Evolutionary conservation across 2,888 invertebrate genomes (phyloP).

Genomic region (Parelbella ahira): DNA sequence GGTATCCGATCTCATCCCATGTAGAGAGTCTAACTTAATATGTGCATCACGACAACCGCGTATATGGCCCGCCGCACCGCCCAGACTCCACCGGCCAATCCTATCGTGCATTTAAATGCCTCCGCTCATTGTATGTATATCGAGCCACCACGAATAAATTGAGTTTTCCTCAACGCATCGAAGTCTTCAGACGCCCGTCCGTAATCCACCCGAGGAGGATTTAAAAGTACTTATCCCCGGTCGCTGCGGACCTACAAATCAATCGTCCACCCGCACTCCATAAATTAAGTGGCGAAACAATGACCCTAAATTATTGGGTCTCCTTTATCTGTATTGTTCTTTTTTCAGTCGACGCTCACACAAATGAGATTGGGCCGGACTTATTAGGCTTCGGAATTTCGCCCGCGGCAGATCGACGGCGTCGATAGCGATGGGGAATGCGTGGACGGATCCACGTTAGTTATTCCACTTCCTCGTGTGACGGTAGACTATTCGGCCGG

Average conservation of each 20-base stretch:
- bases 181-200: conserved; percentile 43
- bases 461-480: conserved; percentile 63
- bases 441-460: conserved; percentile 49
- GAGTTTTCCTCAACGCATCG: conserved; percentile 53
- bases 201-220: conserved; percentile 42
- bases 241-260: conserved; percentile 71
- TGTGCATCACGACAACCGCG: conserved; percentile 76
- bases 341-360: conserved; percentile 66
- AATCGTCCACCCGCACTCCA: conserved; percentile 75
- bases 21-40: conserved; percentile 76
- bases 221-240: conserved; percentile 60
- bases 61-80: conserved; percentile 70
- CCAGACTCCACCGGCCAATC: conserved; percentile 64
- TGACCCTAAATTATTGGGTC: conserved; percentile 78
- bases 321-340: conserved; percentile 71
- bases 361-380: conserved; percentile 75
- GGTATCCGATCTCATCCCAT: conserved; percentile 58
- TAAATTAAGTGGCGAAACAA: conserved; percentile 77
- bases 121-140: conserved; percentile 76
- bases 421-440: conserved; percentile 54
- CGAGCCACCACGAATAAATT: conserved; percentile 64
- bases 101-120: conserved; percentile 72
- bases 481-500: conserved; percentile 17
- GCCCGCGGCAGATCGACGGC: conserved; percentile 64
- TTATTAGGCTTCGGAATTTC: conserved; percentile 76